Base-by-base conservation (phyloP, 1,140 invertebrate species). In the Polypedilum vanderplanki region DNA sequence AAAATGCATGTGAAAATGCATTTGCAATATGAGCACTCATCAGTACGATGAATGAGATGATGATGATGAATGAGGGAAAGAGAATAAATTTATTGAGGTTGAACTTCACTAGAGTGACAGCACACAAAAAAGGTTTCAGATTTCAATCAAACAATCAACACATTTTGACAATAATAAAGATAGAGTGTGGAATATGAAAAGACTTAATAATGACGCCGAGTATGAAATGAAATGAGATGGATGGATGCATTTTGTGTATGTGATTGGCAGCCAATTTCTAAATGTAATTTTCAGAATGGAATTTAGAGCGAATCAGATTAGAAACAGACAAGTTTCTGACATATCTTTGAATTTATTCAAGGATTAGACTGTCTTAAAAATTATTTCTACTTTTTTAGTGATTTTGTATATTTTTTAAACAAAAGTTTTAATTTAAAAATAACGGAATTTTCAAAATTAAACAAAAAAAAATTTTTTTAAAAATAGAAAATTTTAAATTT, bases 101-200 rank as follows among this genome's bases (percentile, higher is more conserved):
- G 24, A 33, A 33, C 24, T 5, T 33, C 24, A 70, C 4, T 3
- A 22, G 17, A 18, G 17, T 17, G 64, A 12, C 46, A 67, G 64
- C 7, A 18, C 10, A 18, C 10, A 67, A 67, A 20, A 70, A 20
- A 18, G 65, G 65, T 18, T 22, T 70, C 65, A 70, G 10, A 22
- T 70, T 70, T 70, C 65, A 70, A 70, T 70, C 65, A 70, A 70
- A 70, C 65, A 70, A 70, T 70, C 65, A 70, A 70, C 65, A 70
- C 65, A 70, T 70, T 70, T 18, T 22, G 20, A 70, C 65, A 70
- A 57, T 33, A 33, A 46, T 46, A 15, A 46, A n/a, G 46, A 57
- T 12, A 33, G 46, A 57, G 12, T 57, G n/a, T 57, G 46, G 24
- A 33, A 57, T 57, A n/a, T 12, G 46, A 57, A 57, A 46, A 57